A percentile compares a stretch with the other conserved stretches of the same genome.
Evolutionary conservation across 2,888 invertebrate genomes (phyloP).

Genomic region (Campopleginae sp.): DNA sequence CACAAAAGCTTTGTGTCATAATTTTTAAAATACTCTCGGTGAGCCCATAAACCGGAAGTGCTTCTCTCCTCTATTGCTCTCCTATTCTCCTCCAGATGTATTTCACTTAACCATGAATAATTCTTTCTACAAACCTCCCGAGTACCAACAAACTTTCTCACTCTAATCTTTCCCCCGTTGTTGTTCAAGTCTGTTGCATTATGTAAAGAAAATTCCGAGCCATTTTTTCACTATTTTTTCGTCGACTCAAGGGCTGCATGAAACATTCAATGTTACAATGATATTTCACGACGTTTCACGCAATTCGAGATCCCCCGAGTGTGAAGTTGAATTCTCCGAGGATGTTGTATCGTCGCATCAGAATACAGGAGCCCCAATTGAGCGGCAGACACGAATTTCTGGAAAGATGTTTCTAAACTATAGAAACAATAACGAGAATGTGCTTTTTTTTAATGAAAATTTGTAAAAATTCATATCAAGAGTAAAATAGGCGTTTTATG

Average conservation of each 20-base stretch:
- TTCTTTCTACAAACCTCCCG: slow-evolving; percentile 4
- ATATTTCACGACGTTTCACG: background rate
- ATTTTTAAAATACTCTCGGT: slow-evolving; percentile 45
- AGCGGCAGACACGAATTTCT: too few species aligned
- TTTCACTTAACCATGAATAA: slow-evolving; percentile 47
- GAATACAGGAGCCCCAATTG: too few species aligned
- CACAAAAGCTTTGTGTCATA: slow-evolving; percentile 29
- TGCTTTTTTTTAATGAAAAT: too few species aligned
- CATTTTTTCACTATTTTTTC: background rate
- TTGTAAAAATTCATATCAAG: too few species aligned
- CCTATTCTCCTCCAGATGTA: slow-evolving; percentile 4
- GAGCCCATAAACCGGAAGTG: slow-evolving; percentile 51
- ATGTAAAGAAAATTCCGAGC: background rate
- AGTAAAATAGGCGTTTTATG: too few species aligned
- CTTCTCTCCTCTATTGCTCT: slow-evolving; percentile 18
- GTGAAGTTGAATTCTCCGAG: background rate
- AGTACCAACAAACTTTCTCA: slow-evolving; percentile 29
- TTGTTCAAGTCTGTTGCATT: background rate
- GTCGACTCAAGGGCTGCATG: background rate
- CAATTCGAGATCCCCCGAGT: background rate
- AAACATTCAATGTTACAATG: background rate
- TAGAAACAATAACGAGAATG: too few species aligned
- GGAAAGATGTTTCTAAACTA: too few species aligned
- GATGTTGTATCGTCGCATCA: too few species aligned
- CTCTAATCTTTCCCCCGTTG: background rate